These are phyloP conservation scores for Mesorhabditis belari DNA, from an alignment of 2,888 invertebrate genomes.

Conservation along the genomic window DNA sequence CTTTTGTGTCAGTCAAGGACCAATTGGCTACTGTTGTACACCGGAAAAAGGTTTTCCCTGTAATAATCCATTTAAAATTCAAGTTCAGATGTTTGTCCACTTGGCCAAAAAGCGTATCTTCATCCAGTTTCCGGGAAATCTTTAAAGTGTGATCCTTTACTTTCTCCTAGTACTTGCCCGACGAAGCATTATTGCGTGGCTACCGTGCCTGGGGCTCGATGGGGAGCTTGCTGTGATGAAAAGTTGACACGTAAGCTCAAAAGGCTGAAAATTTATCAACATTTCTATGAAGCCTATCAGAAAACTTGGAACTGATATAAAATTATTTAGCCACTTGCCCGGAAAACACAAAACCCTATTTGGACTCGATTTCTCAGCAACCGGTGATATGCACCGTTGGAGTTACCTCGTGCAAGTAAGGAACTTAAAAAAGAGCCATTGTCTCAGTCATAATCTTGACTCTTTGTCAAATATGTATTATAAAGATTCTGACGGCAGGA, in stretches of 20 bases:
- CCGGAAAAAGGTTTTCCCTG: conserved; percentile 23
- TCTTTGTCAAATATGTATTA: background rate
- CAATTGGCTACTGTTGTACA: conserved; percentile 22
- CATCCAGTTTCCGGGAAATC: conserved; percentile 21
- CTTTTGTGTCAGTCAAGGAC: conserved; percentile 21
- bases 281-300: too few species aligned
- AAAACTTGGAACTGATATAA: too few species aligned
- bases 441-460: too few species aligned
- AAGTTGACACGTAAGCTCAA: conserved; percentile 11
- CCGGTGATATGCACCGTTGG: conserved; percentile 29
- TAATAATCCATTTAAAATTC: too few species aligned
- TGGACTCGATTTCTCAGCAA: conserved; percentile 9
- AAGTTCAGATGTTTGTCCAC: conserved; percentile 19
- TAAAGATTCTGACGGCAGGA: too few species aligned
- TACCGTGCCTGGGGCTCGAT: conserved; percentile 27
- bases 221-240: conserved; percentile 24
- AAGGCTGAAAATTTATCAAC: background rate
- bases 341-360: conserved; percentile 10
- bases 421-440: too few species aligned
- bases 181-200: conserved; percentile 21
- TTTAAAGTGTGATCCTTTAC: conserved; percentile 29
- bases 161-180: conserved; percentile 17
- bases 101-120: conserved; percentile 22
- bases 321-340: conserved; percentile 20
- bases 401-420: conserved; percentile 8